These are phyloP conservation scores for Melolontha melolontha DNA, from an alignment of 2,888 invertebrate species.

Conservation along the genomic window DNA sequence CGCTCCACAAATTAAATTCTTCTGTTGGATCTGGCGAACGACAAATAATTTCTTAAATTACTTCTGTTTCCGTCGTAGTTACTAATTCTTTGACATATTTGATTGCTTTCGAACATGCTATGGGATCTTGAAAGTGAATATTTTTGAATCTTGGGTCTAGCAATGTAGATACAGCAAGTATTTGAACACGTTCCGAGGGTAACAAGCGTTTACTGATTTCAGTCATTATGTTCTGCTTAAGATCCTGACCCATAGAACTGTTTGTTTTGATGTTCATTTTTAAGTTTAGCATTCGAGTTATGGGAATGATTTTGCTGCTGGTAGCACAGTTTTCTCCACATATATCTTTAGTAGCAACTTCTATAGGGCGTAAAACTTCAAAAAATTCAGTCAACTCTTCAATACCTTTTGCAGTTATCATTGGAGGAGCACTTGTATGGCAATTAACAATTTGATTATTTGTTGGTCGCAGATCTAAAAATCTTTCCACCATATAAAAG, in stretches of 20 bases:
- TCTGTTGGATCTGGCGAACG: too few relatives aligned
- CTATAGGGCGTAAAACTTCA: conserved; percentile 53
- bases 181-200: background rate
- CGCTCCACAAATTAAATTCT: too few relatives aligned
- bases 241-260: conserved; percentile 2
- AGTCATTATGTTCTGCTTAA: background rate
- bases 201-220: background rate
- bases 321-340: conserved; percentile 56
- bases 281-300: background rate
- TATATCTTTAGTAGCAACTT: conserved; percentile 58
- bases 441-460: conserved; percentile 54
- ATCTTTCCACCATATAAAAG: conserved; percentile 55
- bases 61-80: too few relatives aligned
- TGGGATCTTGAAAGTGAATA: background rate
- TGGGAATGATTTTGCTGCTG: conserved; percentile 41
- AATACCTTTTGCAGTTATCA: conserved; percentile 55
- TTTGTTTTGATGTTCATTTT: background rate
- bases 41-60: too few relatives aligned
- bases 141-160: background rate
- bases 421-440: conserved; percentile 54
- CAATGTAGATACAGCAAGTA: background rate
- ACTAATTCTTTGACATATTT: too few relatives aligned
- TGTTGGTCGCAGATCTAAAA: conserved; percentile 52
- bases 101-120: too few relatives aligned
- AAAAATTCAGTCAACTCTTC: conserved; percentile 51